Evolutionary conservation across 2,797 vertebrate genomes (phyloP), one percentile per base, ranked within the genome.

Genomic region (Tachyglossus aculeatus): DNA sequence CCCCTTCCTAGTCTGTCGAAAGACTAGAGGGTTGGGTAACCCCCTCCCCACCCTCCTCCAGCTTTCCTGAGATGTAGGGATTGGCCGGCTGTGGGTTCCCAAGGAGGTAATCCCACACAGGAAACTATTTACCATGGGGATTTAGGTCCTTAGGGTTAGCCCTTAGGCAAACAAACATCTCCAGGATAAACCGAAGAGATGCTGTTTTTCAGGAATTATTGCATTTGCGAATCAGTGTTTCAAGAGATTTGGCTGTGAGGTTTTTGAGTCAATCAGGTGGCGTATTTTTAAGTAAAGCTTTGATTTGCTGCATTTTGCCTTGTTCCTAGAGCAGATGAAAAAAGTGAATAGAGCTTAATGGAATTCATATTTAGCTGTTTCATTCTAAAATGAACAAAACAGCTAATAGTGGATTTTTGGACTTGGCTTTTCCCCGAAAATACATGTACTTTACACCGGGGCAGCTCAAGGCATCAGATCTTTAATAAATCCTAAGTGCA

Each of bases 311-410:
- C 21, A 57, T 59, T 64, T 51, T 63, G 71, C 41, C 40, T 78
- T 55, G 59, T 82, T 78, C 53, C 53, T 74, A 62, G 70, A n/a
- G 21, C 59, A 74, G 74, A 80, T 74, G 71, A 71, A n/a, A 65
- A 60, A 67, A 71, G 53, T 71, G 62, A 67, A 55, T 48, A 66
- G 37, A n/a, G 36, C 65, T 78, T 84, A 84, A 86, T 84, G 63
- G 74, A 69, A 76, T 67, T 80, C 81, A 82, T 71, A 74, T 80
- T 79, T 67, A 59, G 78, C 66, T 67, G 25, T 74, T 73, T 52
- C 39, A 60, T 37, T 68, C 59, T 62, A 41, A 80, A 84, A 63
- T n/a, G 53, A 78, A 78, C 81, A 76, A 81, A 84, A 81, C 69
- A 50, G n/a, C n/a, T 9, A 73, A 75, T 69, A 63, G 54, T 31